phyloP scores from a whole-genome alignment of 2,113 vertebrate species.

The Alethe diademata region DNA sequence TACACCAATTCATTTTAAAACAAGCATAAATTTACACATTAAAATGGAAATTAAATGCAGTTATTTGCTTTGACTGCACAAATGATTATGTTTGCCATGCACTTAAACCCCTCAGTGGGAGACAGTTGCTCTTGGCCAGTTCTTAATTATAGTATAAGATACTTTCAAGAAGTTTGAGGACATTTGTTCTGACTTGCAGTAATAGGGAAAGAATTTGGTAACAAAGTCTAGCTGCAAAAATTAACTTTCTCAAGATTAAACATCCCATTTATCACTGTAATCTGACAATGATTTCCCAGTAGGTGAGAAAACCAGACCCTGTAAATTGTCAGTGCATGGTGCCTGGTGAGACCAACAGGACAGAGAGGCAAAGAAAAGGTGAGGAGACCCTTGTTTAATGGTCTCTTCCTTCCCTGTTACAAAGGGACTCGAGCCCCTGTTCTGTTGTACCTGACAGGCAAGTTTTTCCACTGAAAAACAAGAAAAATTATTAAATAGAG shows the following conservation, averaged over 20 bases:
- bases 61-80: not conserved
- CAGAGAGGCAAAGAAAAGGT: not conserved
- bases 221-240: not conserved
- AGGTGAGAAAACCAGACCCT: not conserved
- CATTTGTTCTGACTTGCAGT: not conserved
- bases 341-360: not conserved
- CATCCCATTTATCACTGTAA: rapidly evolving
- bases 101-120: not conserved
- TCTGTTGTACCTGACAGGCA: not conserved
- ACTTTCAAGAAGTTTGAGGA: not conserved
- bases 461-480: not conserved
- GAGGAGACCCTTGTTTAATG: not conserved
- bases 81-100: not conserved
- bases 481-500: not conserved
- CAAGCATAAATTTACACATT: not conserved
- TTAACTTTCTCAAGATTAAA: not conserved
- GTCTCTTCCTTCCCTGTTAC: not conserved
- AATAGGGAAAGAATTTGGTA: not conserved
- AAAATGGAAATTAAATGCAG: not conserved
- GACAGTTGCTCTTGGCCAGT: not conserved
- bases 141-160: not conserved
- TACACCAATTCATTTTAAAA: not conserved
- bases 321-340: not conserved
- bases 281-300: not conserved
- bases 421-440: rapidly evolving